phyloP scores from a whole-genome alignment of 2,797 vertebrate genomes.

The Spondyliosoma cantharus region DNA sequence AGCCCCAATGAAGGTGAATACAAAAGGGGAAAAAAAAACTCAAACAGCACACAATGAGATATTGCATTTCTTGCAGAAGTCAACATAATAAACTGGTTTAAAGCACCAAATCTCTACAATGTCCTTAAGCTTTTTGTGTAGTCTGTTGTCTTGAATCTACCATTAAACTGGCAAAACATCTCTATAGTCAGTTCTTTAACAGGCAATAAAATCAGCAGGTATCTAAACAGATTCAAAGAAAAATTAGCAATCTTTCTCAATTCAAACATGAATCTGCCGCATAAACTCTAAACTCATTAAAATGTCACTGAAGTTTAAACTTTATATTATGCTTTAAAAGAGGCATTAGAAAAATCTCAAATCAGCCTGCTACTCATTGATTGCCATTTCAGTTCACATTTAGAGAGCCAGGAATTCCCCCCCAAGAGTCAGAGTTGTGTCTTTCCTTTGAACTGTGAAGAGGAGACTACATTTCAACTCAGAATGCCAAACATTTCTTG shows the following conservation, averaged over 20 bases:
- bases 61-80: constrained; percentile 18
- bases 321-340: constrained; percentile 27
- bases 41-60: constrained; percentile 27
- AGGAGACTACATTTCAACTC: constrained; percentile 47
- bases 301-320: neutral
- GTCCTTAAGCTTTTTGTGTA: constrained; percentile 4
- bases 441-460: constrained; percentile 50
- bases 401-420: constrained; percentile 31
- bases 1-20: constrained; percentile 37
- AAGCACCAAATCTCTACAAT: neutral
- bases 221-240: constrained; percentile 14
- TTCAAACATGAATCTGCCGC: constrained; percentile 1
- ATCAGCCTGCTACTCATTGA: constrained; percentile 53
- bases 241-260: neutral
- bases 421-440: constrained; percentile 35
- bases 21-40: constrained; percentile 36
- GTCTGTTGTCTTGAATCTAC: constrained; percentile 29
- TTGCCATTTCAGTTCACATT: constrained; percentile 64
- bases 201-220: constrained; percentile 8
- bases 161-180: constrained; percentile 17
- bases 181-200: constrained; percentile 1
- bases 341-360: constrained; percentile 16
- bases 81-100: constrained; percentile 26
- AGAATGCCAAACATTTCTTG: constrained; percentile 69
- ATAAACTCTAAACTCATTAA: constrained; percentile 30